Conservation (phyloP, 30 jellyfish, hydroid and myxozoan genomes). For the Cassiopea andromeda region DNA sequence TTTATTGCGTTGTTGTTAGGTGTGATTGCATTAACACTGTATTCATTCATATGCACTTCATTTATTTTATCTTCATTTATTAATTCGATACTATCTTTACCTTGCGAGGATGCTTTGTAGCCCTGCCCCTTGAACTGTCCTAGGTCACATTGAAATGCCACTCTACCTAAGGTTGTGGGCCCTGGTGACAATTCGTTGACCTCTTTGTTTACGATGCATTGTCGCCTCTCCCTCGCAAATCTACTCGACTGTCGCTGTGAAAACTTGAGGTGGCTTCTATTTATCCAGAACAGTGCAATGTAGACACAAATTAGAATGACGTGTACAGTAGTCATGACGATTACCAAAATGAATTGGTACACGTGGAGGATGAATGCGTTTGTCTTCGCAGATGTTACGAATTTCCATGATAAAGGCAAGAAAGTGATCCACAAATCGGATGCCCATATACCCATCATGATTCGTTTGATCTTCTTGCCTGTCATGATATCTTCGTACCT, state of each 20-base stretch:
- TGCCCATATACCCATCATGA: slow-evolving; percentile 53
- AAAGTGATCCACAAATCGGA: slow-evolving; percentile 12
- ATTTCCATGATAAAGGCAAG: slow-evolving; percentile 61
- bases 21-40: too few relatives aligned
- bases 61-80: neutral
- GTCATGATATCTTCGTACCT: slow-evolving; percentile 63
- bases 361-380: slow-evolving; percentile 21
- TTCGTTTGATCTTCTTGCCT: neutral
- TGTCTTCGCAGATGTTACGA: neutral
- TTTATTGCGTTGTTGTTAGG: neutral
- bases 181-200: neutral
- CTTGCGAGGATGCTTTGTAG: too few relatives aligned
- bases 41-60: too few relatives aligned
- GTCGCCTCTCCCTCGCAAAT: neutral
- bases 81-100: neutral
- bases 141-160: too few relatives aligned
- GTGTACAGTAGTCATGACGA: slow-evolving; percentile 5
- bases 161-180: too few relatives aligned
- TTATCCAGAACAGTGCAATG: slow-evolving; percentile 24
- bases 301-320: slow-evolving; percentile 36
- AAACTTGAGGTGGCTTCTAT: slow-evolving; percentile 43
- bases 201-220: neutral
- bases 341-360: slow-evolving; percentile 43
- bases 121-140: too few relatives aligned
- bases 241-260: neutral